Conservation (phyloP, 1,140 invertebrate species). For the Gonioctena quinquepunctata region DNA sequence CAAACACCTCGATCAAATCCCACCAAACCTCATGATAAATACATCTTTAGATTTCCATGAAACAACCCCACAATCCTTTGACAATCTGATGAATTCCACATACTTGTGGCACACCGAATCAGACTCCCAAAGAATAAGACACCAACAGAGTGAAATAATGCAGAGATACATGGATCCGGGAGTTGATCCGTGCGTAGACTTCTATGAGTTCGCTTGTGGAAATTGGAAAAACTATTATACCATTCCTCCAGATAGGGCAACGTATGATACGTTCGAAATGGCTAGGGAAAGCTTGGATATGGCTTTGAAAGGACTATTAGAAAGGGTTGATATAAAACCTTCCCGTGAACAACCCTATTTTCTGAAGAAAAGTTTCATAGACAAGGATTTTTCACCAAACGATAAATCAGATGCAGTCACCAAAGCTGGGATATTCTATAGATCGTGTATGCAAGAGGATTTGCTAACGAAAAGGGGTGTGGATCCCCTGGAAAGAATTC, state of each 20-base stretch:
- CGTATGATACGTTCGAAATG: constrained; percentile 83
- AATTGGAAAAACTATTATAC: constrained; percentile 83
- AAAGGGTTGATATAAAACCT: constrained; percentile 64
- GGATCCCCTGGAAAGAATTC: constrained; percentile 70
- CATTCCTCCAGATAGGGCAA: constrained; percentile 81
- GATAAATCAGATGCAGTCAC: constrained; percentile 62
- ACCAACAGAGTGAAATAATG: constrained; percentile 64
- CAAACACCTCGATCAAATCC: not conserved
- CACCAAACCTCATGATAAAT: not conserved
- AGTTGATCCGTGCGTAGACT: constrained; percentile 86
- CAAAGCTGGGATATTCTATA: constrained; percentile 80
- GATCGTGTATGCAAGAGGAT: constrained; percentile 82
- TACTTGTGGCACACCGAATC: constrained; percentile 19
- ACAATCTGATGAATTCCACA: not conserved
- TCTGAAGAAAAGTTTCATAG: constrained; percentile 10
- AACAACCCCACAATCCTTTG: not conserved
- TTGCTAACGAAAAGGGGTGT: constrained; percentile 70
- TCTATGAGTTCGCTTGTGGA: constrained; percentile 89
- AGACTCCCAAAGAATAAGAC: constrained; percentile 22
- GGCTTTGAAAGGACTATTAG: constrained; percentile 70
- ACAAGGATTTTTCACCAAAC: constrained; percentile 5
- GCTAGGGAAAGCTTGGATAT: constrained; percentile 74
- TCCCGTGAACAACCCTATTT: not conserved
- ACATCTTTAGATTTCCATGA: not conserved
- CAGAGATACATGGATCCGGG: constrained; percentile 75